phyloP scores from a whole-genome alignment of 2,888 invertebrate species.

The Venustoraphidia nigricollis region DNA sequence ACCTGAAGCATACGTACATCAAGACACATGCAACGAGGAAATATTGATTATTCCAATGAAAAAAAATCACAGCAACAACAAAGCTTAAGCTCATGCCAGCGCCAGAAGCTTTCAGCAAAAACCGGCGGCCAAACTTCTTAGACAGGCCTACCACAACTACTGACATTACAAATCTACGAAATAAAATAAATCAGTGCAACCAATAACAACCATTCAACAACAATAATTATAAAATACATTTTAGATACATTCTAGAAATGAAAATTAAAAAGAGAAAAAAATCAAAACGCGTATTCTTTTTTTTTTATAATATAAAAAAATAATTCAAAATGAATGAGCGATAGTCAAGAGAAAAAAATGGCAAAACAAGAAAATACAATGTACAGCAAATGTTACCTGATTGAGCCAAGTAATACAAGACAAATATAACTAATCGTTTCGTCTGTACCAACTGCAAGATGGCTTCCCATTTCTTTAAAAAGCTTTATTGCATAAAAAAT shows the following conservation, averaged over 20 bases:
- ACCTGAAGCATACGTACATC: no score
- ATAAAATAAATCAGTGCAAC: slow-evolving; percentile 9
- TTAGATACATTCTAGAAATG: no score
- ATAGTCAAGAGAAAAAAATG: no score
- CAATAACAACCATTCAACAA: no score
- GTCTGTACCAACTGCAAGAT: slow-evolving; percentile 27
- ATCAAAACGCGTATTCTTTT: no score
- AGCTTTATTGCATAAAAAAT: slow-evolving; percentile 40
- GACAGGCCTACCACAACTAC: slow-evolving; percentile 32
- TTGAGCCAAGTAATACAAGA: slow-evolving; percentile 30
- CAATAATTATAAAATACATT: no score
- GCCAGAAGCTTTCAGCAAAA: slow-evolving; percentile 32
- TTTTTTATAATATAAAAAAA: no score
- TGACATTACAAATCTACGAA: slow-evolving; percentile 32
- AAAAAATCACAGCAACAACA: slow-evolving; percentile 23
- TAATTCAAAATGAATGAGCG: no score
- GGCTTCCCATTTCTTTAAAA: slow-evolving; percentile 30
- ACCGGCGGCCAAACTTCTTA: slow-evolving; percentile 30
- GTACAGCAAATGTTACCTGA: slow-evolving; percentile 13
- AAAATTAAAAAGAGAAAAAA: no score
- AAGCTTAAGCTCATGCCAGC: slow-evolving; percentile 35
- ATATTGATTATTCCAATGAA: background rate
- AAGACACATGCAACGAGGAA: no score
- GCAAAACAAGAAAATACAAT: no score
- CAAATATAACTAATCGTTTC: slow-evolving; percentile 25